Base-by-base conservation (phyloP, 2,113 vertebrate species). In the Xyliphius kryptos region DNA sequence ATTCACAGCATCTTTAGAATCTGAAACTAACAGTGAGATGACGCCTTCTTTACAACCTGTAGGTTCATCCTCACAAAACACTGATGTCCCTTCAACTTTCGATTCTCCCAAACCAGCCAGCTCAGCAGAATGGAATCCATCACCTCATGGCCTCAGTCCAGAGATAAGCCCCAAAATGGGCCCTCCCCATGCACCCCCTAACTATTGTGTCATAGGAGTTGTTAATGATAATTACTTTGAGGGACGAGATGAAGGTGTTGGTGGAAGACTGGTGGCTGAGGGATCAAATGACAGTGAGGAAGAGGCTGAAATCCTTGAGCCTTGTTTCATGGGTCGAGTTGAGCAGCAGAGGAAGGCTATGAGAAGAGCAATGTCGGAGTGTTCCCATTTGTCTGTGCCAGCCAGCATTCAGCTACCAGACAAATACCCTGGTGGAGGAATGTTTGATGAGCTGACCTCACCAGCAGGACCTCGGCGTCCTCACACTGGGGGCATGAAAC, bases 331-430 rank as follows among this genome's bases (percentile, higher is more conserved):
- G 87, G 74, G 81, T 50, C 83, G 89, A 61, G 84, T 80, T 17
- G 81, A 90, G 56, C 88, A 89, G 57, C 93, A 92, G 77, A 88
- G 93, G 70, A 93, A 93, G 77, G 91, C 87, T 0, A 89, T 97
- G 87, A 82, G 90, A 12, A 86, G 94, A 19, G 93, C 95, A 0
- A 90, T 97, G 89, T 98, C 95, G 0, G 95, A 97, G 68, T 94
- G 92, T 73, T 92, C 93, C 19, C 95, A 92, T 77, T 83, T 97
- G 63, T 91, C 90, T 0, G 94, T 97, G 7, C 95, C 94, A 15
- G 83, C 82, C 1, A 81, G 90, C 74, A 81, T 90, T 14, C 82
- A 93, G 80, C 87, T 94, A 60, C 84, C 88, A 0, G 93, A 95
- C 71, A 92, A 91, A 70, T 97, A 96, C 69, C 94, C 94, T 2